phyloP scores from a whole-genome alignment of 2,888 invertebrate genomes.

The Orthonychiurus folsomi region DNA sequence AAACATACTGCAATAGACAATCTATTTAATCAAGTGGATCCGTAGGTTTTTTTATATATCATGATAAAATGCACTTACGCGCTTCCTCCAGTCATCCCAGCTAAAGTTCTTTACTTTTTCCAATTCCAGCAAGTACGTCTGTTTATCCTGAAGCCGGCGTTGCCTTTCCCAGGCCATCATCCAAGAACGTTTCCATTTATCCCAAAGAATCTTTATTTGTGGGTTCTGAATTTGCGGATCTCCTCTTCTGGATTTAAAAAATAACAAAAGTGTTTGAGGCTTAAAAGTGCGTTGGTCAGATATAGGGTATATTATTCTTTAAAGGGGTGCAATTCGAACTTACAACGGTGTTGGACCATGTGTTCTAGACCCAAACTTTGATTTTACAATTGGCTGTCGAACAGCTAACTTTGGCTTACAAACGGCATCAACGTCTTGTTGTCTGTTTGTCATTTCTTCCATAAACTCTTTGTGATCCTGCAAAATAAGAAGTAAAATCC shows the following conservation, averaged over 20 bases:
- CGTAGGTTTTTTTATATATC: no score
- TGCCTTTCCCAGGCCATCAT: conserved; percentile 92
- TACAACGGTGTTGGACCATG: conserved; percentile 39
- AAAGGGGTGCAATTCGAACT: conserved; percentile 19
- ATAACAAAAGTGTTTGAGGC: neutral
- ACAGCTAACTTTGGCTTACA: conserved; percentile 72
- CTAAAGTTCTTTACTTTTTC: conserved; percentile 68
- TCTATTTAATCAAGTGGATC: no score
- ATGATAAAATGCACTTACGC: no score
- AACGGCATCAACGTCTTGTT: conserved; percentile 87
- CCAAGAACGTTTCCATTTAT: conserved; percentile 96
- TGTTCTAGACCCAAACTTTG: conserved; percentile 23
- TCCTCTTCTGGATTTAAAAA: conserved; percentile 43
- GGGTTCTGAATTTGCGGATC: conserved; percentile 47
- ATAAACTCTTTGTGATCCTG: conserved; percentile 82
- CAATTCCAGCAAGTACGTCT: conserved; percentile 71
- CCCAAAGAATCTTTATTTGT: conserved; percentile 81
- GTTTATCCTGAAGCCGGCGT: conserved; percentile 80
- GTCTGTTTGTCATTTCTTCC: conserved; percentile 87
- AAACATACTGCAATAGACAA: no score
- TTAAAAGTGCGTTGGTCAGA: neutral
- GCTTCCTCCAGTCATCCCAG: conserved; percentile 98
- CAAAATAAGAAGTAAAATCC: neutral
- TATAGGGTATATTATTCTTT: neutral
- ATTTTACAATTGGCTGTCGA: conserved; percentile 27